Conservation (phyloP, 2,113 vertebrate species). For the Clupea harengus region DNA sequence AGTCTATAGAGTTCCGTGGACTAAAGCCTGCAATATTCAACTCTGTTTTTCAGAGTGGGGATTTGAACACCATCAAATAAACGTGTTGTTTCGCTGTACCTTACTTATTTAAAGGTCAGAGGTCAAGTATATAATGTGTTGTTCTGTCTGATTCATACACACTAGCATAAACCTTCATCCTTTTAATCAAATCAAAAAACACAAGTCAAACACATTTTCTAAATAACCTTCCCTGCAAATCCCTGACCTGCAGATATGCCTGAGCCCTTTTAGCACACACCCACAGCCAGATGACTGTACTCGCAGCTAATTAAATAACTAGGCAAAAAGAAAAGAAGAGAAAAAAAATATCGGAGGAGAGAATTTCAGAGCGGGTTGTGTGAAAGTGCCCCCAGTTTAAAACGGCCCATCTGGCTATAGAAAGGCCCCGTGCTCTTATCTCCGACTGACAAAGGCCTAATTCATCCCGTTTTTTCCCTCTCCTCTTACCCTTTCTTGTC, state of each 20-base stretch:
- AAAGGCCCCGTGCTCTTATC: neutral
- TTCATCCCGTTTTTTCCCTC: neutral
- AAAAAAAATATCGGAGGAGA: neutral
- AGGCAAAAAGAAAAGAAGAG: neutral
- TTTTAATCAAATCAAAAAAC: too few relatives aligned
- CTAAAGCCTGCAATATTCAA: too few relatives aligned
- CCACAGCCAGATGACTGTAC: neutral
- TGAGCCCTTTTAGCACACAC: neutral
- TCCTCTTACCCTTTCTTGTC: neutral
- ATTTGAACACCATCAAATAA: too few relatives aligned
- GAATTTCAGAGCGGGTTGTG: constrained; percentile 18
- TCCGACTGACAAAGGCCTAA: neutral
- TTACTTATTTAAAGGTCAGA: too few relatives aligned
- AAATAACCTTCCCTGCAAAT: neutral
- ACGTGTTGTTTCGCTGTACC: too few relatives aligned
- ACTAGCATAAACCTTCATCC: too few relatives aligned
- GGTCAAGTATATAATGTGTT: too few relatives aligned
- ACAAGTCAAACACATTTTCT: too few relatives aligned
- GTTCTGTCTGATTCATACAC: too few relatives aligned
- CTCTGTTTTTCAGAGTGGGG: too few relatives aligned
- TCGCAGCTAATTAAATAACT: constrained; percentile 10
- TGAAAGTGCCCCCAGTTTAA: constrained; percentile 6
- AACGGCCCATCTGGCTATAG: neutral
- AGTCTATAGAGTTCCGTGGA: too few relatives aligned
- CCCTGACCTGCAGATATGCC: too few relatives aligned